These are phyloP conservation scores for Zophobas atratus DNA, from an alignment of 1,140 invertebrate genomes.

Conservation along the genomic window DNA sequence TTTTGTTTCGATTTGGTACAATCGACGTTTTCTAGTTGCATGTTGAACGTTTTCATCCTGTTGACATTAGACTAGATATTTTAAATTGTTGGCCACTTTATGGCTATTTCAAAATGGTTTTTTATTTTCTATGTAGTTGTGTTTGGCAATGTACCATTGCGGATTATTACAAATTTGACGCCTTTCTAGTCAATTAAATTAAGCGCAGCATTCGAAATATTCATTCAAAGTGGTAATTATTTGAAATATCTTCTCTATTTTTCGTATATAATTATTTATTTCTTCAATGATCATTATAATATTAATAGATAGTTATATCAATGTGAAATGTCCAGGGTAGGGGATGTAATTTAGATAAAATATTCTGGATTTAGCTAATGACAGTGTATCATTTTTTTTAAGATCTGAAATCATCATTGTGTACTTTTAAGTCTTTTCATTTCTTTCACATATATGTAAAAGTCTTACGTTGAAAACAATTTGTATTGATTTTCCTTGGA, in stretches of 20 bases:
- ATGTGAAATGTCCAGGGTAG: slow-evolving; percentile 62
- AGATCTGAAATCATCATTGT: slow-evolving; percentile 35
- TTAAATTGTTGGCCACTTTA: slow-evolving; percentile 35
- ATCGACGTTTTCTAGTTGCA: slow-evolving; percentile 21
- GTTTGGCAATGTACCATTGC: not conserved
- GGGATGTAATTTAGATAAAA: slow-evolving; percentile 55
- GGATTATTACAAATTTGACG: slow-evolving; percentile 30
- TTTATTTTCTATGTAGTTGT: not conserved
- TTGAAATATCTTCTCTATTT: slow-evolving; percentile 50
- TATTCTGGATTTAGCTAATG: slow-evolving; percentile 41
- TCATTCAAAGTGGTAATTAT: slow-evolving; percentile 45
- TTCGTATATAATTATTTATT: slow-evolving; percentile 47
- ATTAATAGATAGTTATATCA: slow-evolving; percentile 58
- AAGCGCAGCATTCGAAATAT: slow-evolving; percentile 43
- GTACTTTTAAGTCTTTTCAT: slow-evolving; percentile 26
- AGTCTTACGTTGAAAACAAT: slow-evolving; percentile 1
- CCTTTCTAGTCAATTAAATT: slow-evolving; percentile 54
- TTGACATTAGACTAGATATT: slow-evolving; percentile 39
- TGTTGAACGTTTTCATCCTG: slow-evolving; percentile 24
- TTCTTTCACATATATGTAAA: slow-evolving; percentile 1
- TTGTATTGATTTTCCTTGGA: slow-evolving; percentile 43
- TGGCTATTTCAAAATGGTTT: slow-evolving; percentile 26
- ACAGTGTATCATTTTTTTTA: slow-evolving; percentile 22
- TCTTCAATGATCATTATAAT: slow-evolving; percentile 46
- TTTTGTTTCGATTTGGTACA: slow-evolving; percentile 16